Conservation (phyloP, 2,888 invertebrate species). For the Cantharis lateralis region DNA sequence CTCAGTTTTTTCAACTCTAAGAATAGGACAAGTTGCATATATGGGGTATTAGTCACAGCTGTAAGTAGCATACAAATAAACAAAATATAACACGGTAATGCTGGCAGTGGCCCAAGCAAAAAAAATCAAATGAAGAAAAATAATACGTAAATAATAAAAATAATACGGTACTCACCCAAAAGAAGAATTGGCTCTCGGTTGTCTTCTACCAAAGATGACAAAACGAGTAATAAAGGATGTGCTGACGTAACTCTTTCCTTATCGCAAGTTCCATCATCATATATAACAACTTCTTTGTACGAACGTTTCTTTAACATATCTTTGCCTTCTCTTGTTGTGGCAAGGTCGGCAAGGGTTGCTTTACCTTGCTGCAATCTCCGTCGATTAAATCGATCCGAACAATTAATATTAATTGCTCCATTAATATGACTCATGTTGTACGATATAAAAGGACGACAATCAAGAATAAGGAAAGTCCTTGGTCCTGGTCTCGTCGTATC, state of each 20-base stretch:
- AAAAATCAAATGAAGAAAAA: not conserved
- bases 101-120: conserved; percentile 27
- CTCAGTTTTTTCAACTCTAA: conserved; percentile 25
- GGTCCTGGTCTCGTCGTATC: conserved; percentile 45
- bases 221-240: conserved; percentile 68
- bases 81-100: conserved; percentile 34
- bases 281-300: conserved; percentile 68
- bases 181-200: conserved; percentile 68
- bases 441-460: conserved; percentile 71
- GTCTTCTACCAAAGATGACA: conserved; percentile 69
- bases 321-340: conserved; percentile 67
- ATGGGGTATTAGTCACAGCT: conserved; percentile 38
- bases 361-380: conserved; percentile 69
- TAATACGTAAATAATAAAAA: not conserved
- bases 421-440: conserved; percentile 72
- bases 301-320: conserved; percentile 62
- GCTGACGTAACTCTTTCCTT: conserved; percentile 62
- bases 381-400: conserved; percentile 71
- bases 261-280: conserved; percentile 70
- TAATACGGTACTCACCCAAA: conserved; percentile 63
- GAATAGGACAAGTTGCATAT: conserved; percentile 33
- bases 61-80: conserved; percentile 37
- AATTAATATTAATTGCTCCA: conserved; percentile 73
- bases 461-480: conserved; percentile 60
- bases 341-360: conserved; percentile 68